phyloP scores from a whole-genome alignment of 1,140 invertebrate species.

The Ooceraea biroi region DNA sequence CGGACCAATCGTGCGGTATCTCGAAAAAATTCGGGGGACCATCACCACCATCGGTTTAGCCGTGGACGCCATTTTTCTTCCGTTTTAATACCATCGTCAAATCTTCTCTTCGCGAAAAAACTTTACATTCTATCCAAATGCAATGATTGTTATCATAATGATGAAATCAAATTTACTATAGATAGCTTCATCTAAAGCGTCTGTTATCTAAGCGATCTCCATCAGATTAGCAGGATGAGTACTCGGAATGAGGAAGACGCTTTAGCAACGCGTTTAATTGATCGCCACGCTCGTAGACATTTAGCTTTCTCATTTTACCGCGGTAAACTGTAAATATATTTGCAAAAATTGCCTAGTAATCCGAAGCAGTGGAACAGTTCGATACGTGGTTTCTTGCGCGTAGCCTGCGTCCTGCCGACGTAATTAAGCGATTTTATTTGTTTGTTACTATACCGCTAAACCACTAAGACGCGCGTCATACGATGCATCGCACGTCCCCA shows the following conservation, averaged over 20 bases:
- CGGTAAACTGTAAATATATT: slow-evolving; percentile 51
- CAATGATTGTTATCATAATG: background rate
- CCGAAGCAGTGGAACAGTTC: slow-evolving; percentile 14
- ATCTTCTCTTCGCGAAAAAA: background rate
- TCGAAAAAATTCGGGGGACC: slow-evolving; percentile 61
- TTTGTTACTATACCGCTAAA: slow-evolving; percentile 44
- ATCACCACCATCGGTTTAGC: slow-evolving; percentile 50
- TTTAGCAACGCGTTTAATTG: slow-evolving; percentile 48
- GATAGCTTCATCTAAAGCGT: background rate
- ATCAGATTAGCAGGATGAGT: slow-evolving; percentile 1
- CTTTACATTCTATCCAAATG: background rate
- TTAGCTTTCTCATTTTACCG: slow-evolving; percentile 34
- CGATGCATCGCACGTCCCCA: background rate
- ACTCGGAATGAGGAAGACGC: slow-evolving; percentile 42
- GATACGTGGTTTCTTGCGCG: slow-evolving; percentile 55
- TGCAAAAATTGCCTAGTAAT: slow-evolving; percentile 50
- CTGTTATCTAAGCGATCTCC: slow-evolving; percentile 15
- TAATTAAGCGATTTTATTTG: slow-evolving; percentile 59
- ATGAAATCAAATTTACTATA: background rate
- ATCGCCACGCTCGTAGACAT: slow-evolving; percentile 29
- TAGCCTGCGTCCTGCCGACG: slow-evolving; percentile 14
- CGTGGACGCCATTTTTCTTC: slow-evolving; percentile 59
- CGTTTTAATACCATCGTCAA: slow-evolving; percentile 5
- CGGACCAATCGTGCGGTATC: slow-evolving; percentile 68
- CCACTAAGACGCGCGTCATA: slow-evolving; percentile 7